Percentiles rank a stretch among this genome's conserved stretches.
Evolutionary conservation across 2,888 invertebrate genomes (phyloP).

Genomic region (Caenorhabditis sp.): DNA sequence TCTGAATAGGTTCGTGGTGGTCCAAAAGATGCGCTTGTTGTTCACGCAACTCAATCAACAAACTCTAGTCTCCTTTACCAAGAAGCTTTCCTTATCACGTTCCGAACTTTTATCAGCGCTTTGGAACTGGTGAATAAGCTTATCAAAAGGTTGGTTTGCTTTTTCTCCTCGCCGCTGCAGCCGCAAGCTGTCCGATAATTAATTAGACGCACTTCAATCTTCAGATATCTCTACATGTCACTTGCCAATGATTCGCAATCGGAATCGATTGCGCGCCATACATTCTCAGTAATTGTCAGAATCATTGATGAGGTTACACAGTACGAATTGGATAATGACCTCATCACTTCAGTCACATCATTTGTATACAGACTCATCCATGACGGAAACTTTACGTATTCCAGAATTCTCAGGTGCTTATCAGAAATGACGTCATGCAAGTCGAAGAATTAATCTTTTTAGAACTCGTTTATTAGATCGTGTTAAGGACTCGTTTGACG

Average conservation of each 20-base stretch:
- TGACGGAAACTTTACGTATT: slow-evolving; percentile 93
- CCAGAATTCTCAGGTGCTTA: slow-evolving; percentile 84
- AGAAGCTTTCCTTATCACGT: slow-evolving; percentile 98
- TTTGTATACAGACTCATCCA: slow-evolving; percentile 95
- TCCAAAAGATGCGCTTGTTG: slow-evolving; percentile 94
- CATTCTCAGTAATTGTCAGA: slow-evolving; percentile 93
- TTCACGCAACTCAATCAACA: slow-evolving; percentile 93
- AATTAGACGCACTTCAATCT: slow-evolving; percentile 47
- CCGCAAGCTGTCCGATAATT: no score
- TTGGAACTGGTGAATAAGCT: slow-evolving; percentile 79
- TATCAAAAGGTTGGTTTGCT: slow-evolving; percentile 72
- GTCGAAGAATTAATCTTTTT: neutral
- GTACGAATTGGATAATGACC: slow-evolving; percentile 71
- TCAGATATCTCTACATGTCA: slow-evolving; percentile 78
- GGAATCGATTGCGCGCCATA: slow-evolving; percentile 89
- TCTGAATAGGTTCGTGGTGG: slow-evolving; percentile 90
- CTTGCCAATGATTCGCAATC: slow-evolving; percentile 83
- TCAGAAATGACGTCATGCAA: no score
- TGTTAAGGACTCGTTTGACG: slow-evolving; percentile 64
- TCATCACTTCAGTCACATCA: slow-evolving; percentile 87
- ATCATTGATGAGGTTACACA: slow-evolving; percentile 92
- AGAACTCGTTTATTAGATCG: slow-evolving; percentile 75
- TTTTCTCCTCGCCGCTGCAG: neutral
- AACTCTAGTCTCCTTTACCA: slow-evolving; percentile 89
- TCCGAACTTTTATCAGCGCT: slow-evolving; percentile 84